Base-by-base conservation (phyloP, 2,797 vertebrate species). In the Bovichtus variegatus region DNA sequence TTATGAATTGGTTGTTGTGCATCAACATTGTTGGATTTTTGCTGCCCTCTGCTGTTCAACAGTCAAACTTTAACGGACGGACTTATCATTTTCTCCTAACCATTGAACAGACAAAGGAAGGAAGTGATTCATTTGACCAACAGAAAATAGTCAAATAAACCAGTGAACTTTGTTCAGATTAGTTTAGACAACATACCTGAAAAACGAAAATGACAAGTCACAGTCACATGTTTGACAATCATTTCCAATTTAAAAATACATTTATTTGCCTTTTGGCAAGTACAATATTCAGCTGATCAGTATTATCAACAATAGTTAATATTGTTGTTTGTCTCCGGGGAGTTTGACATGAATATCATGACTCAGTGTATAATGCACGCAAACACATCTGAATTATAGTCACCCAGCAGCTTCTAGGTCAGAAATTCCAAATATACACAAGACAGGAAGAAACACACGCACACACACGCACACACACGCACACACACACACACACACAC, bases 11-110 rank as follows among this genome's bases (percentile, higher is more conserved):
- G 21, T 41, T 23, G 27, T 34, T 66, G n/a, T 38, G 21, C 27
- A 31, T 46, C 6, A 46, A 5, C 44, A 81, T 77, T 71, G 47
- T 67, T 86, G 21, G 58, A 60, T 72, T 89, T 78, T 82, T 94
- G 85, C 92, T 93, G 66, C 93, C 92, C 90, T 88, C 94, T 95
- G 70, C 81, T 94, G 93, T 80, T 71, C 72, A 74, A 58, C 21
- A 65, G 36, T 71, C 46, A 82, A 82, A 92, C 67, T 74, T 86
- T 67, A 87, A 40, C 44, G 38, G 31, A 31, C 12, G 63, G 0
- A n/a, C 27, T 0, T 9, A 21, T 62, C 0, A 10, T 80, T 54
- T 41, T 36, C 10, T 49, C 2, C n/a, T 19, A 18, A 34, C 9
- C 6, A 47, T 40, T 54, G 5, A 59, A 44, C 2, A 15, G 9